A percentile compares a stretch with the other conserved stretches of the same genome.
These are phyloP conservation scores for Chelonus insularis DNA, from an alignment of 1,140 invertebrate species.

Conservation along the genomic window DNA sequence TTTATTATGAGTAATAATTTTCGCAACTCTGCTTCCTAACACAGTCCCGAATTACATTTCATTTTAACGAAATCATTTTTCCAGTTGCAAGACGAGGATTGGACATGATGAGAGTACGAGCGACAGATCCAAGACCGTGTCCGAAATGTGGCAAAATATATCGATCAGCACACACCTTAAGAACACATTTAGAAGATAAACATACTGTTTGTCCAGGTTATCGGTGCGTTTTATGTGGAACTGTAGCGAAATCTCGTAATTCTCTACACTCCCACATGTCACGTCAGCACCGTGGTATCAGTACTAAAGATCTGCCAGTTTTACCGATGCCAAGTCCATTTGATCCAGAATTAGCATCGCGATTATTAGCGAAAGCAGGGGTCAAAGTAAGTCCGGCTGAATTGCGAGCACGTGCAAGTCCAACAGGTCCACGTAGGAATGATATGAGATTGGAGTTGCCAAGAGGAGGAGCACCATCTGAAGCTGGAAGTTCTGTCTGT, in stretches of 20 bases:
- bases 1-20: not conserved
- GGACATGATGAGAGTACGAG: slow-evolving; percentile 82
- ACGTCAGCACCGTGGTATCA: slow-evolving; percentile 86
- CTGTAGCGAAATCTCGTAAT: slow-evolving; percentile 88
- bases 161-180: slow-evolving; percentile 83
- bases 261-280: slow-evolving; percentile 91
- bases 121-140: slow-evolving; percentile 87
- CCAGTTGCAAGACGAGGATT: slow-evolving; percentile 73
- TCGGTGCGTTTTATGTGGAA: slow-evolving; percentile 87
- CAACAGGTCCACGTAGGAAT: slow-evolving; percentile 77
- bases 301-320: slow-evolving; percentile 88
- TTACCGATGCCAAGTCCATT: slow-evolving; percentile 88
- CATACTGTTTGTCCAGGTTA: slow-evolving; percentile 91
- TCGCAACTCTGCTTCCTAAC: not conserved
- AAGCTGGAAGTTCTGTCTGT: slow-evolving; percentile 70
- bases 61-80: slow-evolving; percentile 36
- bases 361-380: slow-evolving; percentile 81
- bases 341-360: slow-evolving; percentile 81
- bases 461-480: slow-evolving; percentile 64
- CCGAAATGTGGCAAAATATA: slow-evolving; percentile 93
- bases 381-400: slow-evolving; percentile 85
- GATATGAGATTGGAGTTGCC: slow-evolving; percentile 76
- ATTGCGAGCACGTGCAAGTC: slow-evolving; percentile 77
- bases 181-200: slow-evolving; percentile 89
- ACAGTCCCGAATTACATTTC: not conserved